These are phyloP conservation scores for Megaptera novaeangliae DNA, from an alignment of 2,113 vertebrate genomes.

Conservation along the genomic window DNA sequence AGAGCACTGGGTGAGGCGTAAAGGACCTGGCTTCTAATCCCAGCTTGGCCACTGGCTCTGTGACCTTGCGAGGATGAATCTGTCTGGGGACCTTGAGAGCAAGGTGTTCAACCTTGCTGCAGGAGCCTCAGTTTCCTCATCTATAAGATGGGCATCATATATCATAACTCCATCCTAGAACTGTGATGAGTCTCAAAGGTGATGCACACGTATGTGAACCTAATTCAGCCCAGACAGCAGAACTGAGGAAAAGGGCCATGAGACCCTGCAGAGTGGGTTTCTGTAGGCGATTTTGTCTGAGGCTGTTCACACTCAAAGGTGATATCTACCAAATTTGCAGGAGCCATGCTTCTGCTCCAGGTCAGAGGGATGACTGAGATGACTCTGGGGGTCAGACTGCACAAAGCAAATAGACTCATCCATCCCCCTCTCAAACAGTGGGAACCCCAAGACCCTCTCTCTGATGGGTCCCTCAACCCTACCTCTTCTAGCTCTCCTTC, in stretches of 20 bases:
- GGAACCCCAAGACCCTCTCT: neutral
- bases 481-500: neutral
- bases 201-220: neutral
- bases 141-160: neutral
- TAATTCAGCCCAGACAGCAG: neutral
- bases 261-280: accelerated
- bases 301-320: neutral
- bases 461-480: neutral
- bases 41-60: neutral
- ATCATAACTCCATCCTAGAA: neutral
- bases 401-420: neutral
- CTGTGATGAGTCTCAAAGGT: neutral
- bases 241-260: accelerated
- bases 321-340: neutral
- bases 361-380: neutral
- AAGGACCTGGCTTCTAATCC: neutral
- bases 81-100: neutral
- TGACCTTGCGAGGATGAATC: neutral
- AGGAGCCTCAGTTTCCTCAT: neutral
- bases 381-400: neutral
- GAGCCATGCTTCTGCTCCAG: neutral
- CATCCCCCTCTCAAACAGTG: neutral
- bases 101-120: neutral
- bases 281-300: neutral
- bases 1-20: neutral